Evolutionary conservation across 2,888 invertebrate genomes (phyloP), one percentile per base, ranked within the genome.

Genomic region (Drosophila maculinotata): DNA sequence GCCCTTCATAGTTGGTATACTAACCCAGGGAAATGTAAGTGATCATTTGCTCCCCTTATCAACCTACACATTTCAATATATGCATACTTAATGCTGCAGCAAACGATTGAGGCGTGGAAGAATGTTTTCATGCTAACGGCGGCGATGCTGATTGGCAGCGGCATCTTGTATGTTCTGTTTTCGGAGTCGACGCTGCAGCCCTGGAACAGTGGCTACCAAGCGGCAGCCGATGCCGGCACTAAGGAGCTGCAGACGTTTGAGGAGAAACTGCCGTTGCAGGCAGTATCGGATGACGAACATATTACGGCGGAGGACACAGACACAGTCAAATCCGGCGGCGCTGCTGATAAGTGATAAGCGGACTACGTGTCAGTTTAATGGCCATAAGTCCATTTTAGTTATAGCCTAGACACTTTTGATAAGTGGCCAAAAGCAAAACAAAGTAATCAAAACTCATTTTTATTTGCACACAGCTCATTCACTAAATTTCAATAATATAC

Each of bases 11-110:
- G 94, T 95, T 20, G 94, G 94, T 14, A 87, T 92, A 47, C 87
- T 95, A 7, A 95, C 95, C 0, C 92, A 93, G 52, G 92, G 93
- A 75, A 94, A 94, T 88, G 95, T 95, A 90, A 93, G 93, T n/a
- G n/a, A n/a, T 92, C 25, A 3, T 6, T 14, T 12, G 6, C 30
- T 2, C 10, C 3, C 8, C 1, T n/a, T 9, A n/a, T n/a, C 1
- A 0, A 3, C 3, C 1, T 9, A 2, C 8, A 20, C 0, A 0
- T 10, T 10, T 38, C 10, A n/a, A 39, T n/a, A n/a, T 1, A n/a
- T 12, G 5, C 2, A 1, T 33, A 0, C 14, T 23, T 6, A 44
- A 41, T 71, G 69, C 76, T 65, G 28, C 81, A 94, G 94, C 94
- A 94, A 93, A 93, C 94, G 0, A 90, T 92, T 3, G 91, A 90